Conservation (phyloP, 2,888 invertebrate species). For the Micropterix aruncella region DNA sequence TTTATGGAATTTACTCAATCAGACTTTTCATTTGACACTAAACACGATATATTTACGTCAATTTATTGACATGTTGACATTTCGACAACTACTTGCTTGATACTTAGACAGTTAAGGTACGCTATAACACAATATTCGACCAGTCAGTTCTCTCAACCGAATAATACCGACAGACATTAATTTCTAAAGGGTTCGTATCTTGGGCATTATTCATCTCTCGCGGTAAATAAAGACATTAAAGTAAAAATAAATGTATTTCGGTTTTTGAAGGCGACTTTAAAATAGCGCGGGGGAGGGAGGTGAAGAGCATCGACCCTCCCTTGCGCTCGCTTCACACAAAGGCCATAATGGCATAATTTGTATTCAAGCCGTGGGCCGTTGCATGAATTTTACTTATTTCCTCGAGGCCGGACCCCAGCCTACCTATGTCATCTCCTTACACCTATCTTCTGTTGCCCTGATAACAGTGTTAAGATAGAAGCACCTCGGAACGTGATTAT, state of each 20-base stretch:
- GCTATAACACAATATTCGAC: too few relatives aligned
- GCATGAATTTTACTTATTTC: constrained; percentile 42
- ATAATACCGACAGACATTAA: too few relatives aligned
- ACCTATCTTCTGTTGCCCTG: constrained; percentile 20
- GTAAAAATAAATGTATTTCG: neutral
- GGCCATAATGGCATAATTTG: constrained; percentile 35
- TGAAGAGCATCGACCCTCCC: too few relatives aligned
- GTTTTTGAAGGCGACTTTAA: neutral
- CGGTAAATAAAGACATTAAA: neutral
- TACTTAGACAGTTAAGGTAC: too few relatives aligned
- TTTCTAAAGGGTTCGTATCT: neutral
- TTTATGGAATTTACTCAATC: too few relatives aligned
- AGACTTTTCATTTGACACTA: too few relatives aligned
- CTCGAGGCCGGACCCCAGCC: constrained; percentile 35
- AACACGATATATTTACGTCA: too few relatives aligned
- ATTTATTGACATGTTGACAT: too few relatives aligned
- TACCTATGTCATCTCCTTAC: constrained; percentile 36
- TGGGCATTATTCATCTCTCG: neutral
- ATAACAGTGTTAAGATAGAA: neutral
- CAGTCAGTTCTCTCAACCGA: too few relatives aligned
- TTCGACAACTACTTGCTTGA: too few relatives aligned
- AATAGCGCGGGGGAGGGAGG: neutral
- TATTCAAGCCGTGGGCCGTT: constrained; percentile 27
- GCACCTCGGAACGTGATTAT: neutral
- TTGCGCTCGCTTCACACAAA: constrained; percentile 11